These are phyloP conservation scores for Sylvilagus bachmani DNA, from an alignment of 2,113 vertebrate genomes.

Conservation along the genomic window DNA sequence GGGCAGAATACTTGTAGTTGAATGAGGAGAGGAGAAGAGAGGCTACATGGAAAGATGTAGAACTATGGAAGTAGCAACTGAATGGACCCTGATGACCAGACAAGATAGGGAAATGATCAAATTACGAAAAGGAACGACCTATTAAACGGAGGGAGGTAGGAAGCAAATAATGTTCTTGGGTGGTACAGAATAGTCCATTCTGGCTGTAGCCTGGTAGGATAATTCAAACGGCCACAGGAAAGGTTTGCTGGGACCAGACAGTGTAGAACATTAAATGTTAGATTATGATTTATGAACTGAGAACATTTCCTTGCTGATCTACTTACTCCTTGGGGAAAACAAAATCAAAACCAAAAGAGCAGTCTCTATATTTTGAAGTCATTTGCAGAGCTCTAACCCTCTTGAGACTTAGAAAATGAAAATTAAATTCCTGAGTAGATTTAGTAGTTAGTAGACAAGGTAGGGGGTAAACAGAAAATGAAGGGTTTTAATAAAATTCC, in stretches of 20 bases:
- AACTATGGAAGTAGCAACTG: not conserved
- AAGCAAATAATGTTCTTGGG: not conserved
- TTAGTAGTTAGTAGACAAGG: slow-evolving; percentile 79
- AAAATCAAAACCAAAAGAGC: slow-evolving; percentile 59
- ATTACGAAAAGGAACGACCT: not conserved
- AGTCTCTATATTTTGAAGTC: slow-evolving; percentile 69
- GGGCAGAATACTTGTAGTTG: not conserved
- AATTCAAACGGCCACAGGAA: not conserved
- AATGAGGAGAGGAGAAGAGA: not conserved
- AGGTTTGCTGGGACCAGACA: not conserved
- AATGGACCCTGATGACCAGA: not conserved
- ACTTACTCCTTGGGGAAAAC: slow-evolving; percentile 57
- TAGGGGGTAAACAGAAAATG: slow-evolving; percentile 81
- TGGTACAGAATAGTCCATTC: not conserved
- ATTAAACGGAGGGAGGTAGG: not conserved
- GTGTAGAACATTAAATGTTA: slow-evolving; percentile 14
- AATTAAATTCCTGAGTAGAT: slow-evolving; percentile 84
- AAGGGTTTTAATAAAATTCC: slow-evolving; percentile 84
- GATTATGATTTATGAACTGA: slow-evolving; percentile 55
- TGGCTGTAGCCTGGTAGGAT: not conserved
- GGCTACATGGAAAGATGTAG: not conserved
- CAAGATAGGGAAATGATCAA: not conserved
- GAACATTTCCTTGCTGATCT: slow-evolving; percentile 43
- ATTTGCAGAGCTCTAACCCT: slow-evolving; percentile 71
- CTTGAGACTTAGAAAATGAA: slow-evolving; percentile 78